phyloP scores from a whole-genome alignment of 2,888 invertebrate genomes.

The Mythimna impura region DNA sequence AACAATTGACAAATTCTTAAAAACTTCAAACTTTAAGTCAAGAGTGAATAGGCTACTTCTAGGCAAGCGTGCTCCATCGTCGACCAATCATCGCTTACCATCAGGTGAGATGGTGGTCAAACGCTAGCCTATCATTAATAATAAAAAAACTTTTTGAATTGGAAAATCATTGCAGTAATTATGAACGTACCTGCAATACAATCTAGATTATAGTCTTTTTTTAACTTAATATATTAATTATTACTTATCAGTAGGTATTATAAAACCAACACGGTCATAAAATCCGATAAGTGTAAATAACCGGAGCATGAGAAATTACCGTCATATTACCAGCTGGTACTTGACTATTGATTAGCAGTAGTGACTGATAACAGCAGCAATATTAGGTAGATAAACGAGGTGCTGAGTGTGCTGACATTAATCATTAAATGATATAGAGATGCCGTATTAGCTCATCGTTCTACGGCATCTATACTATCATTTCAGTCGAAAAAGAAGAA shows the following conservation, averaged over 20 bases:
- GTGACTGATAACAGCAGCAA: conserved; percentile 25
- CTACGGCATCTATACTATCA: neutral
- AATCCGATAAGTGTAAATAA: conserved; percentile 33
- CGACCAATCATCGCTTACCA: no score
- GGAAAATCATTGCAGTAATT: neutral
- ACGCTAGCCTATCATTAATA: no score
- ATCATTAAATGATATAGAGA: neutral
- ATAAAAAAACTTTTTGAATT: neutral
- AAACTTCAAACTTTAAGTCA: no score
- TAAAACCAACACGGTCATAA: neutral
- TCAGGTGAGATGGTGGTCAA: no score
- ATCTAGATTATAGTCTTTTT: neutral
- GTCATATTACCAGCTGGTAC: conserved; percentile 7
- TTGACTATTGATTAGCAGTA: conserved; percentile 22
- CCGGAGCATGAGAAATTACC: conserved; percentile 13
- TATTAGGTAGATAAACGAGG: conserved; percentile 15
- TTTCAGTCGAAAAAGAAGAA: no score
- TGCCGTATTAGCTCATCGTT: neutral
- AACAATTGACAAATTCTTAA: neutral
- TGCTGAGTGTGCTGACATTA: conserved; percentile 22
- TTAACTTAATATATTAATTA: neutral
- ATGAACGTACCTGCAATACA: neutral
- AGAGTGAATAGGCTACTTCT: no score
- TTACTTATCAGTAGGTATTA: conserved; percentile 1
- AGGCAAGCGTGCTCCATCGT: no score